Evolutionary conservation across 1,140 invertebrate species (phyloP), one percentile per base, ranked within the genome.

Genomic region (Camponotus pennsylvanicus): DNA sequence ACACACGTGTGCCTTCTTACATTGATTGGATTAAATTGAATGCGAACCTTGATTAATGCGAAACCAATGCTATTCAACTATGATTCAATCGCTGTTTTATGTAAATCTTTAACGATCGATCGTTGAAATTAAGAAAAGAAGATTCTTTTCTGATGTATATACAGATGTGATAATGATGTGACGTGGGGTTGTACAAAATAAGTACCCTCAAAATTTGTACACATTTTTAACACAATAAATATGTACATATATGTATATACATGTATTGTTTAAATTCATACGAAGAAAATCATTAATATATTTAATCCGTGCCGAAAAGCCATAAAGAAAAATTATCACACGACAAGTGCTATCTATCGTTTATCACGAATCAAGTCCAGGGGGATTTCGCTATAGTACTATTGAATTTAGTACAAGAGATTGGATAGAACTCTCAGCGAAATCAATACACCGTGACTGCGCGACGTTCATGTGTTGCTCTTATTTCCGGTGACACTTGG

Each of bases 1-100:
- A 95, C 85, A 95, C 94, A 0, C 83, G 93, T 27, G 93, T 95
- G 2, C 59, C 88, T 1, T 85, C 86, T 49, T 89, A 71, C 21
- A 8, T 89, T 1, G 59, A 86, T 11, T 92, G 92, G 92, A 91
- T 92, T 27, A 1, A 75, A 11, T 3, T 34, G 70, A 21, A 89
- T 7, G 32, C 77, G 1, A 40, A 6, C 6, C 6, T 4, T 40
- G 40, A 37, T 15, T 89, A 70, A 27, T 27, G 27, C 27, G 27
- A 27, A 82, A 37, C 11, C 6, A 40, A 37, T 40, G 21, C 7
- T 40, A 27, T 37, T 32, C 18, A 32, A 9, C 13, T 57, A 32
- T 59, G 42, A 64, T 15, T 49, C 15, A 4, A 49, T 63, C 8
- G 37, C 6, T 63, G 21, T 37, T 4, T 37, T 67, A 18, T 79